phyloP scores from a whole-genome alignment of 2,888 invertebrate species.

The Apotomis betuletana region DNA sequence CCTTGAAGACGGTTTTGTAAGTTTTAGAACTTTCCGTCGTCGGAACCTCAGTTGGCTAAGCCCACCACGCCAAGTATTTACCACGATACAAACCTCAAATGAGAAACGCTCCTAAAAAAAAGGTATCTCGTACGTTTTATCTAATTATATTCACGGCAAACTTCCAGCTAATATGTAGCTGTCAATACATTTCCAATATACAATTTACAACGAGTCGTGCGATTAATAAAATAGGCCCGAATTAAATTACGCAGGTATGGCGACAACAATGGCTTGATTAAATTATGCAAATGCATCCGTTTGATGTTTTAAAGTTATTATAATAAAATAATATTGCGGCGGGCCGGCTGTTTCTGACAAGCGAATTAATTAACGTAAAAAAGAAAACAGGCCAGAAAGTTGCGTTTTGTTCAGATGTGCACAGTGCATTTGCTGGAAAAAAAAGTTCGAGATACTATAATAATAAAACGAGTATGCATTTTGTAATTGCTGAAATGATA shows the following conservation, averaged over 20 bases:
- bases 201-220: slow-evolving; percentile 1
- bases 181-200: background rate
- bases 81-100: no score
- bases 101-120: no score
- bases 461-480: background rate
- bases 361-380: slow-evolving; percentile 67
- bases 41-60: no score
- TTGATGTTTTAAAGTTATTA: slow-evolving; percentile 56
- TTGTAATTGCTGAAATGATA: no score
- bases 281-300: slow-evolving; percentile 55
- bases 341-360: slow-evolving; percentile 52
- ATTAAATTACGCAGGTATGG: slow-evolving; percentile 23
- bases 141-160: no score
- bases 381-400: slow-evolving; percentile 59
- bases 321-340: slow-evolving; percentile 57
- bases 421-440: slow-evolving; percentile 39
- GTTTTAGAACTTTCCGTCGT: no score
- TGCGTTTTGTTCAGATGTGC: slow-evolving; percentile 54
- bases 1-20: no score
- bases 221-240: slow-evolving; percentile 29
- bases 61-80: no score
- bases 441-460: slow-evolving; percentile 16
- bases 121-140: no score
- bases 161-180: background rate
- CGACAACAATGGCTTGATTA: slow-evolving; percentile 51